Conservation (phyloP, 1,140 invertebrate genomes). For the Sarcophaga peregrina region DNA sequence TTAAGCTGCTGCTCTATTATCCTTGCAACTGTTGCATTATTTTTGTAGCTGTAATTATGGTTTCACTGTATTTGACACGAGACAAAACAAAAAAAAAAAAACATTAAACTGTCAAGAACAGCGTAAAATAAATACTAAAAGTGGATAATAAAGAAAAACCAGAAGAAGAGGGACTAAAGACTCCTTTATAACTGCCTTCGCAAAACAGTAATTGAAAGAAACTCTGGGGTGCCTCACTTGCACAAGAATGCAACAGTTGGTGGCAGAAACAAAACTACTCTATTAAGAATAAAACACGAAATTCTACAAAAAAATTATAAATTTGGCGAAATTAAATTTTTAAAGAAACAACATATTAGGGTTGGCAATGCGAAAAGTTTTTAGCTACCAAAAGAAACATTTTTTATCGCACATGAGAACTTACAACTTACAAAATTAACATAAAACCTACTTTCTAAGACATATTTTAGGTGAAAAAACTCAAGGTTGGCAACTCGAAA, state of each 20-base stretch:
- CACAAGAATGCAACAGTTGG: not conserved
- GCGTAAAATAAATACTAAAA: not conserved
- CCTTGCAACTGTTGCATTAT: not conserved
- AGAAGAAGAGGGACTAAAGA: no score
- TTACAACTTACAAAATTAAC: no score
- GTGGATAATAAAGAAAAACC: no score
- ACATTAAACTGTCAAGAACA: slow-evolving; percentile 7
- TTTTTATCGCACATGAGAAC: no score
- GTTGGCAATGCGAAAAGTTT: no score
- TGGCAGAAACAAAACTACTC: not conserved
- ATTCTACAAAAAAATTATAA: not conserved
- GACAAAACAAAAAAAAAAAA: no score
- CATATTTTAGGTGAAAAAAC: no score
- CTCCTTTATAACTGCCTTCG: not conserved
- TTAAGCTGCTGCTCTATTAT: not conserved
- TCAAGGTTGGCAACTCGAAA: no score
- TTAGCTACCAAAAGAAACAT: no score
- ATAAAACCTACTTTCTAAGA: no score
- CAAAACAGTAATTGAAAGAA: not conserved
- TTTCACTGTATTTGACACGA: not conserved
- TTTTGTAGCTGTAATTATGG: not conserved
- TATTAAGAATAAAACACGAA: not conserved
- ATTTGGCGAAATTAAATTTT: no score
- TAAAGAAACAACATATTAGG: no score
- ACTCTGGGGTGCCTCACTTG: not conserved